Conservation (phyloP, 1,140 invertebrate species). For the Dreissena polymorpha region DNA sequence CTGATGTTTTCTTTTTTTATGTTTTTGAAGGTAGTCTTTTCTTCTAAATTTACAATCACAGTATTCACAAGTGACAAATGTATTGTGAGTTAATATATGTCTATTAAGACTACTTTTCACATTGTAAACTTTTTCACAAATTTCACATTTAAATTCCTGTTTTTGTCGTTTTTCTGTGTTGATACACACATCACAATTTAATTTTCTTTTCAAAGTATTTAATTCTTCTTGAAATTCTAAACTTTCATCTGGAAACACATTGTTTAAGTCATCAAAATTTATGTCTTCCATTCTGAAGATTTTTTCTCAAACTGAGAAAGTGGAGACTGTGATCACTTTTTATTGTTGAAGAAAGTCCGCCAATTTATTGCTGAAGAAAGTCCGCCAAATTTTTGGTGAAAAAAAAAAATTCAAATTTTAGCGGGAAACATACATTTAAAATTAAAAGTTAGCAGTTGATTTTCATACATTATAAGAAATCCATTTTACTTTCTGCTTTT, state of each 20-base stretch:
- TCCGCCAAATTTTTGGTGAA: background rate
- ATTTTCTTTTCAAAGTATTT: constrained; percentile 40
- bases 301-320: background rate
- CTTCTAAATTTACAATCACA: constrained; percentile 45
- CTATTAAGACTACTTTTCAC: constrained; percentile 15
- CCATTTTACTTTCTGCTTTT: too few relatives aligned
- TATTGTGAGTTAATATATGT: constrained; percentile 50
- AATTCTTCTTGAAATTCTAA: constrained; percentile 32
- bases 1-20: constrained; percentile 21
- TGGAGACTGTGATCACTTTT: background rate
- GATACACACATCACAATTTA: constrained; percentile 2
- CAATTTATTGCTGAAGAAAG: background rate
- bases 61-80: constrained; percentile 25
- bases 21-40: too few relatives aligned
- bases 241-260: constrained; percentile 9
- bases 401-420: constrained; percentile 1
- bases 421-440: background rate
- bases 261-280: background rate
- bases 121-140: constrained; percentile 40
- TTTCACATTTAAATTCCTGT: too few relatives aligned
- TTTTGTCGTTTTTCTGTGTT: too few relatives aligned
- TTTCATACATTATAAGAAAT: too few relatives aligned
- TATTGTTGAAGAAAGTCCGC: background rate
- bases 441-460: too few relatives aligned
- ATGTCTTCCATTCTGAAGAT: background rate